Evolutionary conservation across 2,113 vertebrate species (phyloP).

Genomic region (Ibidorhyncha struthersii): DNA sequence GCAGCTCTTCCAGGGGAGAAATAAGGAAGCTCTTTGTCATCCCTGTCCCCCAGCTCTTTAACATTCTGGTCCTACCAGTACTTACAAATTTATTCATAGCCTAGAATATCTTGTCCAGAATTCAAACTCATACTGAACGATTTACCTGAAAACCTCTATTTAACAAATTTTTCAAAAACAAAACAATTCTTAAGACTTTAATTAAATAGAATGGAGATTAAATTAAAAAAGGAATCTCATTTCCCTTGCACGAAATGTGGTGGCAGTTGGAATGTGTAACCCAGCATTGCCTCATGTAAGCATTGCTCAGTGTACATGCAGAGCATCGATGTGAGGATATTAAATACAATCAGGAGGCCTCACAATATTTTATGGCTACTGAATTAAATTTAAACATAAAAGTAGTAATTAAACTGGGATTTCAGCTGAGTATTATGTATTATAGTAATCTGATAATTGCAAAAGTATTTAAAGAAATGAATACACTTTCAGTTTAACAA

Average conservation of each 20-base stretch:
- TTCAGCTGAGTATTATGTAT: neutral
- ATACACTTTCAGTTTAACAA: neutral
- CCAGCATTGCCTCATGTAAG: conserved; percentile 8
- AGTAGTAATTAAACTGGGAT: conserved; percentile 13
- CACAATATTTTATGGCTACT: neutral
- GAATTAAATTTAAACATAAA: conserved; percentile 16
- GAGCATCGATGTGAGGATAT: neutral
- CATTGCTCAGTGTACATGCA: conserved; percentile 1
- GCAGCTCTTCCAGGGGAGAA: neutral
- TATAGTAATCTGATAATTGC: conserved; percentile 3
- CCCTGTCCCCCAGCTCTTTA: conserved; percentile 2
- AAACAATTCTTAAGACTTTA: conserved; percentile 68
- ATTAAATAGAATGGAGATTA: conserved; percentile 69
- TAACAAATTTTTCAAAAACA: conserved; percentile 55
- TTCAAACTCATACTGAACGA: conserved; percentile 41
- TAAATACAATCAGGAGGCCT: conserved; percentile 10
- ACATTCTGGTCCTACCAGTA: conserved; percentile 25
- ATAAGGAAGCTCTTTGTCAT: conserved; percentile 9
- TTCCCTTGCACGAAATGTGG: conserved; percentile 48
- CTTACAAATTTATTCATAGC: conserved; percentile 72
- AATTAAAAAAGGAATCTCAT: conserved; percentile 71
- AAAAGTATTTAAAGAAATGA: neutral
- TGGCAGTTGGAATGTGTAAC: conserved; percentile 31
- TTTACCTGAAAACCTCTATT: conserved; percentile 47
- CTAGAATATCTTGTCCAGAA: conserved; percentile 51